Conservation (phyloP, 2,888 invertebrate species). For the Smittia sp. region DNA sequence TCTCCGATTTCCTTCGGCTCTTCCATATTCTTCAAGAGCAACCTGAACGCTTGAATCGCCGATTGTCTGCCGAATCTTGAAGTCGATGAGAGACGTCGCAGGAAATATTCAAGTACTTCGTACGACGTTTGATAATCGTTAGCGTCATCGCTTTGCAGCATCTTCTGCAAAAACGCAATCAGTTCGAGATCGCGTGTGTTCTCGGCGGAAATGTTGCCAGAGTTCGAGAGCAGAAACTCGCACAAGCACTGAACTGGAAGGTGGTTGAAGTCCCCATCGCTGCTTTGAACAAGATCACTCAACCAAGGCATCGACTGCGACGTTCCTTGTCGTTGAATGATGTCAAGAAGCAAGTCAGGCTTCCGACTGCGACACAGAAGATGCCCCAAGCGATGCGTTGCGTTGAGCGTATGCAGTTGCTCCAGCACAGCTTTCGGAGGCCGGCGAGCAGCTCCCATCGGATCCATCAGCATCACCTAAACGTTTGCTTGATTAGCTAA, state of each 20-base stretch:
- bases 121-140: slow-evolving; percentile 64
- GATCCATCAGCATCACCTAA: slow-evolving; percentile 75
- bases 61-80: slow-evolving; percentile 73
- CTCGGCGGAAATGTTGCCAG: slow-evolving; percentile 66
- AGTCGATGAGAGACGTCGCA: slow-evolving; percentile 77
- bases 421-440: slow-evolving; percentile 78
- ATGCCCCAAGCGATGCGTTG: slow-evolving; percentile 79
- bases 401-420: slow-evolving; percentile 73
- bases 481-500: neutral
- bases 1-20: slow-evolving; percentile 49
- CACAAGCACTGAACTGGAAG: slow-evolving; percentile 96
- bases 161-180: slow-evolving; percentile 58
- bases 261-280: slow-evolving; percentile 73
- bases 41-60: slow-evolving; percentile 67
- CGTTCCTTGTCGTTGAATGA: slow-evolving; percentile 86
- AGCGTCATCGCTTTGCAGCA: slow-evolving; percentile 54
- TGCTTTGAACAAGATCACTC: slow-evolving; percentile 87
- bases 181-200: slow-evolving; percentile 68
- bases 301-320: slow-evolving; percentile 94
- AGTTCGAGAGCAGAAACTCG: slow-evolving; percentile 81
- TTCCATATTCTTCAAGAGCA: slow-evolving; percentile 58
- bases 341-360: slow-evolving; percentile 88
- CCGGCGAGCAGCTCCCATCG: slow-evolving; percentile 75
- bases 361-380: slow-evolving; percentile 82
- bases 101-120: slow-evolving; percentile 87